phyloP scores from a whole-genome alignment of 92 coral and sea anemone species.

The Zoanthus gigantus region DNA sequence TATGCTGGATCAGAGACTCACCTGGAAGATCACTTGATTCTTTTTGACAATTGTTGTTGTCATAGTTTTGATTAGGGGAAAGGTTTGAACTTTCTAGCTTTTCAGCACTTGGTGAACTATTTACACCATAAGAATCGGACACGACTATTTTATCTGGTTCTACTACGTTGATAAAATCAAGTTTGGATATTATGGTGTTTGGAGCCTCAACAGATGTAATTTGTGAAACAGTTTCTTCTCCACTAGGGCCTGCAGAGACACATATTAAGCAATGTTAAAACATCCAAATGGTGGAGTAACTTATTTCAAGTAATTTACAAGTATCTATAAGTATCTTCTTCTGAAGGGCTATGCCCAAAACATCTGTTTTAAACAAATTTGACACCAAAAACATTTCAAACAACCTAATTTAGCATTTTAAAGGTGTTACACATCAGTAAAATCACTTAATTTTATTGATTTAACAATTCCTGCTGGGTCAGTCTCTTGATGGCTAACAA shows the following conservation, averaged over 20 bases:
- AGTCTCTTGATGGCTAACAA: not conserved
- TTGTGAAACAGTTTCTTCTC: not conserved
- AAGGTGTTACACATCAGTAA: too few relatives aligned
- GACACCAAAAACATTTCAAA: too few relatives aligned
- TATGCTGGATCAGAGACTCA: not conserved
- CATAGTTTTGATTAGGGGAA: not conserved
- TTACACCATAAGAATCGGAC: not conserved
- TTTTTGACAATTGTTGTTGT: not conserved
- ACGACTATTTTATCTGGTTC: conserved; percentile 6
- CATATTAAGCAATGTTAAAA: not conserved
- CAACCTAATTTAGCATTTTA: too few relatives aligned
- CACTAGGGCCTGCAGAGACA: not conserved
- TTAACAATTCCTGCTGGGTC: not conserved
- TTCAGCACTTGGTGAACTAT: not conserved
- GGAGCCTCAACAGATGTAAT: not conserved
- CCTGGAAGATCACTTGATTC: not conserved
- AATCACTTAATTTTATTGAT: not conserved
- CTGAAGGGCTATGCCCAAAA: too few relatives aligned
- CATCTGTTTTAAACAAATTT: too few relatives aligned
- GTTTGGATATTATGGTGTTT: not conserved
- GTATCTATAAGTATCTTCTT: too few relatives aligned
- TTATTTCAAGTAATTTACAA: too few relatives aligned
- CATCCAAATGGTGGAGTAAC: not conserved
- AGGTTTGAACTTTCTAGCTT: not conserved
- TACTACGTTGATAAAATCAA: conserved; percentile 3